Evolutionary conservation across 2,888 invertebrate species (phyloP).

Genomic region (Scaptomyza caliginosa): DNA sequence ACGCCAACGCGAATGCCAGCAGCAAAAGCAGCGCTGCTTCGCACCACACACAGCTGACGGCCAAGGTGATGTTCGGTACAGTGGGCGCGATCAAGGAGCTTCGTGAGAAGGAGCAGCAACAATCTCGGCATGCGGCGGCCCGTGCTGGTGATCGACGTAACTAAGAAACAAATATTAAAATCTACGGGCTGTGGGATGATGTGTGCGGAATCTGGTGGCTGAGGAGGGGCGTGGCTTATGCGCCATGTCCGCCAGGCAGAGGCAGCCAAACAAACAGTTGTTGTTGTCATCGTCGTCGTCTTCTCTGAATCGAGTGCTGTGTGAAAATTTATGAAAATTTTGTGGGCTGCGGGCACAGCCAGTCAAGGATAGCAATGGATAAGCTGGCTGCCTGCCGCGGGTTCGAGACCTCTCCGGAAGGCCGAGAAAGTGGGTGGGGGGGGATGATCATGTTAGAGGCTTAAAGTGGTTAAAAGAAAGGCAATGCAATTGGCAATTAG

Average conservation of each 20-base stretch:
- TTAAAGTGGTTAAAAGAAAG: constrained; percentile 56
- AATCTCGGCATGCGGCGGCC: constrained; percentile 85
- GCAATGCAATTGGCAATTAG: constrained; percentile 47
- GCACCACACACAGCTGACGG: constrained; percentile 86
- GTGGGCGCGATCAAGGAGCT: constrained; percentile 90
- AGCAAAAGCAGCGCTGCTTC: constrained; percentile 57
- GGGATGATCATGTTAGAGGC: constrained; percentile 71
- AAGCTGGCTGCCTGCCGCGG: constrained; percentile 16
- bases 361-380: not conserved
- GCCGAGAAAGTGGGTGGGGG: not conserved
- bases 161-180: constrained; percentile 54
- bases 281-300: not conserved
- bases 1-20: constrained; percentile 67
- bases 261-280: not conserved
- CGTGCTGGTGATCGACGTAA: constrained; percentile 83
- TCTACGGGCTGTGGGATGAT: constrained; percentile 12
- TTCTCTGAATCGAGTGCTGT: constrained; percentile 31
- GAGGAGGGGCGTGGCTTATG: constrained; percentile 14
- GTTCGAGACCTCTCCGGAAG: not conserved
- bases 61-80: constrained; percentile 90
- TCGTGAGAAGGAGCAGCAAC: constrained; percentile 89
- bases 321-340: constrained; percentile 18
- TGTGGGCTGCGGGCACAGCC: constrained; percentile 2
- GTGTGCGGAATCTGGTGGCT: constrained; percentile 5
- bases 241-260: constrained; percentile 15